Base-by-base conservation (phyloP, 2,797 vertebrate genomes). In the Psittacula echo region DNA sequence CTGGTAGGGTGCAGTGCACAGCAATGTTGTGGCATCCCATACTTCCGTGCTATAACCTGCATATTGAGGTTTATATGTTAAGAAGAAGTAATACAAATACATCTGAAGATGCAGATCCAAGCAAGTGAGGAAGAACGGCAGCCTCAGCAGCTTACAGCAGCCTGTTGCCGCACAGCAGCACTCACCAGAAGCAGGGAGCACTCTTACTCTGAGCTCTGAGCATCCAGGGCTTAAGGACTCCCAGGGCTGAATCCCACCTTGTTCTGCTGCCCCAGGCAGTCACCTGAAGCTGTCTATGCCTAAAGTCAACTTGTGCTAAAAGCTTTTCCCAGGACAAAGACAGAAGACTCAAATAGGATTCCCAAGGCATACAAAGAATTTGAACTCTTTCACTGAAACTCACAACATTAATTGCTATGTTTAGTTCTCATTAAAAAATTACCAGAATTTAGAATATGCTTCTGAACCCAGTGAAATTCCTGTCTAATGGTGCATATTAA, bases 21-120 rank as follows among this genome's bases (percentile, higher is more conserved):
- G 5, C 4, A 30, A 6, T 1, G 4, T 1, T 45, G 34, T 7
- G 6, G 48, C 65, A 74, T 20, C 37, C 23, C 41, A 56, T 16
- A 22, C 0, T 3, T 32, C 51, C 24, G 14, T 0, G 0, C 34
- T 61, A 1, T 3, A 41, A 30, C 0, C 1, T 1, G 1, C 3
- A 4, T 1, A 4, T 1, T n/a, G 30, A 61, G 32, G 37, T 45
- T 5, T 7, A 13, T 3, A 15, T 11, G 11, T 10, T 9, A 7
- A 44, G 30, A 72, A 29, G 45, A 72, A 87, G 22, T 21, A 65
- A 37, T 8, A 70, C 50, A 37, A 53, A 62, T 0, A 1, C 7
- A 41, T 30, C 56, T 60, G 65, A 71, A 86, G 42, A n/a, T 9
- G 45, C 2, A 5, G 12, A 58, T 41, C 8, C 61, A 45, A 80